Conservation (phyloP, 2,113 vertebrate species). For the Archilochus colubris region DNA sequence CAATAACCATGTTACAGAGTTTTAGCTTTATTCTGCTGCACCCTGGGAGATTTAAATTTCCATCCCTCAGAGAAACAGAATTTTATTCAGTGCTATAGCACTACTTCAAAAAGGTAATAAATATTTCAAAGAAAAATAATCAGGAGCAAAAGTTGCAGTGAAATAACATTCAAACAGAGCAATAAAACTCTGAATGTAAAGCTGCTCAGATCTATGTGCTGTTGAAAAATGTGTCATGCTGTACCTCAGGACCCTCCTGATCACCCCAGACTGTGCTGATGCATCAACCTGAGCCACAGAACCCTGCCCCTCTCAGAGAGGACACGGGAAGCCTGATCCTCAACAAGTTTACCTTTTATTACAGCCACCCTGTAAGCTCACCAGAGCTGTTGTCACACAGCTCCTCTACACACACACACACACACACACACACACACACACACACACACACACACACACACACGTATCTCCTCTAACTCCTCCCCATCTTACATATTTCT, state of each 20-base stretch:
- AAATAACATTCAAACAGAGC: background rate
- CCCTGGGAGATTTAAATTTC: background rate
- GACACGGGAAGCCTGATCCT: background rate
- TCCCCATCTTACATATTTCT: constrained; percentile 66
- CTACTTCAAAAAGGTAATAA: background rate
- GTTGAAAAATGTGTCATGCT: background rate
- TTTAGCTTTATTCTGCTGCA: background rate
- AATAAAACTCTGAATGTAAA: background rate
- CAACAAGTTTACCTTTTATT: too few species aligned
- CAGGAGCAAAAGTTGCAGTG: background rate
- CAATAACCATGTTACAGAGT: background rate
- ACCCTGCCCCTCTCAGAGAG: background rate
- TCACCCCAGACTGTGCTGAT: fast-evolving
- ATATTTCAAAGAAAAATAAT: background rate
- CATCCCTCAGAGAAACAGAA: background rate
- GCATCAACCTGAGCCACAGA: background rate
- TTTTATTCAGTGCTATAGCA: background rate
- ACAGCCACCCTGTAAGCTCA: background rate
- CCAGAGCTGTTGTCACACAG: fast-evolving
- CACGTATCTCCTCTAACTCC: background rate
- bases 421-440: background rate
- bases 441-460: too few species aligned
- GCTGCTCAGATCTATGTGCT: background rate
- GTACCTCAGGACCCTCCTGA: background rate
- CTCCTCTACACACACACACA: background rate